A percentile compares a stretch with the other conserved stretches of the same genome.
Conservation (phyloP, 2,797 vertebrate genomes). For the Helarctos malayanus region DNA sequence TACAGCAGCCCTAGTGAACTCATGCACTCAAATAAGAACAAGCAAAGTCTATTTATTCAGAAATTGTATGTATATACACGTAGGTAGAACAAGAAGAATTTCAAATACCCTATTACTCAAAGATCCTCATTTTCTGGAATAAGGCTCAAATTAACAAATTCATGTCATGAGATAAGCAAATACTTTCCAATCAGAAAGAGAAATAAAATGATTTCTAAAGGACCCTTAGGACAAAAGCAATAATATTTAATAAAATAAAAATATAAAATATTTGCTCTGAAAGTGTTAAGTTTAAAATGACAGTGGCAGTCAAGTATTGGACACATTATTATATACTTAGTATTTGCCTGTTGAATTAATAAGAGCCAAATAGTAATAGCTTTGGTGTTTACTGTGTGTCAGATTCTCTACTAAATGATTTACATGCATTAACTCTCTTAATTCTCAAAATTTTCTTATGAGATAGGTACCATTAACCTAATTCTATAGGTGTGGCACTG, state of each 20-base stretch:
- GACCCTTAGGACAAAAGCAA: neutral
- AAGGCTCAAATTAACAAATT: neutral
- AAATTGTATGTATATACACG: neutral
- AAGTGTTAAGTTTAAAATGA: neutral
- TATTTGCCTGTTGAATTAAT: neutral
- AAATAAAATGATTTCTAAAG: neutral
- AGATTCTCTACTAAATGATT: neutral
- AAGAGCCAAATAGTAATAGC: neutral
- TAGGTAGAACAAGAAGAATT: neutral
- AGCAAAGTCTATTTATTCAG: neutral
- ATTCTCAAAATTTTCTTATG: neutral
- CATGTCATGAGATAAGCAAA: neutral
- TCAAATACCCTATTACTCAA: neutral
- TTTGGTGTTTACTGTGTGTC: neutral
- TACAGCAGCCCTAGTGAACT: neutral
- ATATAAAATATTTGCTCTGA: neutral
- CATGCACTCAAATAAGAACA: neutral
- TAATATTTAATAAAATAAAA: conserved; percentile 17
- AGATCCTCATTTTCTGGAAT: neutral
- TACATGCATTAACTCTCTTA: neutral
- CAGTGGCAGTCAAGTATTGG: neutral
- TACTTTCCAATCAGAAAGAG: neutral
- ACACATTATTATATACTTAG: neutral
- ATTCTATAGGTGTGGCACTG: neutral
- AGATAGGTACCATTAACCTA: neutral